phyloP scores from a whole-genome alignment of 2,113 vertebrate genomes.

The Tympanuchus pallidicinctus region DNA sequence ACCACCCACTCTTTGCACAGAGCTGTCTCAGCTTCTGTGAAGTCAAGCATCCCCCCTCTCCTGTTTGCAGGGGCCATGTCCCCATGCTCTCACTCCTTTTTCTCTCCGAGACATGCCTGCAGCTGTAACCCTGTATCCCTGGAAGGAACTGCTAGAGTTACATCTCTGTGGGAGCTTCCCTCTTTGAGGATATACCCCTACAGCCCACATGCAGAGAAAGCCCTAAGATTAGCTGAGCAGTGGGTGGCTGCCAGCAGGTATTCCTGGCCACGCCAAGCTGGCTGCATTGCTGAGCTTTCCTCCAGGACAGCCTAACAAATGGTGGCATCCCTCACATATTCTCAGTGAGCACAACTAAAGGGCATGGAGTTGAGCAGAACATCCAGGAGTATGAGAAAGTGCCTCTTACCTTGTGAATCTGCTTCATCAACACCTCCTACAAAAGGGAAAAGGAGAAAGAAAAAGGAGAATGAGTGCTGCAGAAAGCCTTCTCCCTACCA shows the following conservation, averaged over 20 bases:
- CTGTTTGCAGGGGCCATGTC: not conserved
- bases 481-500: not conserved
- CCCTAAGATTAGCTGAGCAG: fast-evolving
- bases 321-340: fast-evolving
- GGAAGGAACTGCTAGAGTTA: not conserved
- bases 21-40: not conserved
- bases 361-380: not conserved
- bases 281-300: not conserved
- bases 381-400: not conserved
- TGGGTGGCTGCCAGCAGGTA: not conserved
- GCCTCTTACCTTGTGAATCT: constrained; percentile 95
- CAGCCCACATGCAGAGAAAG: not conserved
- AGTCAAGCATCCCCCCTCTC: fast-evolving
- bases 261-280: not conserved
- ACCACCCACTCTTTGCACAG: not conserved
- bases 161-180: not conserved
- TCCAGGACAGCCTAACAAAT: not conserved
- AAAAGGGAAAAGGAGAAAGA: not conserved
- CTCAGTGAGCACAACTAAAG: not conserved
- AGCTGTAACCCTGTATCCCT: not conserved
- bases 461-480: constrained; percentile 2
- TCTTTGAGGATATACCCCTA: not conserved
- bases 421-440: constrained; percentile 98
- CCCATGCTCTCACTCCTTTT: not conserved
- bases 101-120: not conserved